Base-by-base conservation (phyloP, 2,888 invertebrate species). In the Hypercompe scribonia region DNA sequence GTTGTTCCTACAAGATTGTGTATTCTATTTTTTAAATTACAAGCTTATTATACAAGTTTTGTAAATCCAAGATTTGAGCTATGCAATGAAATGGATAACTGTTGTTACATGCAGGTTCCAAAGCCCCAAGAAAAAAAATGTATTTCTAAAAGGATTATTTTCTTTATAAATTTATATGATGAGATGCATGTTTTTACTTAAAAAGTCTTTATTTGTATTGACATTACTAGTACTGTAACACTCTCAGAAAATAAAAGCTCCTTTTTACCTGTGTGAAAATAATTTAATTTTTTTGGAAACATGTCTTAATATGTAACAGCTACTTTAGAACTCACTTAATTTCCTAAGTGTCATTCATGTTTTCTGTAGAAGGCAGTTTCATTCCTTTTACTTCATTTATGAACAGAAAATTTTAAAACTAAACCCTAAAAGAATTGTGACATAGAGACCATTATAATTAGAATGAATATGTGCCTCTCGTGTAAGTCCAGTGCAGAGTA, bases 41-140 rank as follows among this genome's bases (percentile, higher is more conserved):
- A 71, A 79, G 36, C 42, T 50, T 68, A 46, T 42, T 63, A 58
- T 68, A 80, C 78, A 79, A 73, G 68, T 79, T 82, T 82, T 81
- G 71, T 74, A 73, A 75, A 74, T 63, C 73, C 70, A 78, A 67
- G 71, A 72, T 74, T 76, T 77, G 65, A 78, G 78, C 72, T 77
- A 74, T 80, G 81, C 77, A 80, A 84, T 84, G 72, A 75, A 76
- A 75, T 36, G 24, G 81, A 89, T 8, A 88, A 88, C 18, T 90
- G 87, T 24, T 50, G 10, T 54, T 54, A 90, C 89, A 89, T 90
- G 94, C 93, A 93, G 89, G 90, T 92, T 93, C 93, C 92, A 88
- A 88, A 87, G 92, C 93, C 93, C 94, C 94, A 93, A 93, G 76
- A 69, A 58, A 69, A 84, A 69, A 84, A 80, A 71, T 78, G 79